Percentiles rank a stretch among this genome's conserved stretches.
Evolutionary conservation across 2,888 invertebrate genomes (phyloP).

Genomic region (Caenorhabditis afra): DNA sequence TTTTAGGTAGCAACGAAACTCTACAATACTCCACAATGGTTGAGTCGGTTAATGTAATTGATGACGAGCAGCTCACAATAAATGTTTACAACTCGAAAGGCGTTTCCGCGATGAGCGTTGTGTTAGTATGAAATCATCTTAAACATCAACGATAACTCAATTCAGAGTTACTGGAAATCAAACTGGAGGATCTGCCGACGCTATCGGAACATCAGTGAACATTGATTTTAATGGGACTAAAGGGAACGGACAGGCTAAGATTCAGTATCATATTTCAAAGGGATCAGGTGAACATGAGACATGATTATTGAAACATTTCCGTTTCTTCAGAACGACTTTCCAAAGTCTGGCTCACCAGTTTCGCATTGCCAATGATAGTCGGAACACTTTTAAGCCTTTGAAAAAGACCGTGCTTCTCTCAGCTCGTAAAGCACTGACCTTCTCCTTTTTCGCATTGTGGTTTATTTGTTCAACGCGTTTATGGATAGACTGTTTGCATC

Average conservation of each 20-base stretch:
- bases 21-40: constrained; percentile 46
- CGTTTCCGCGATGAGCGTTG: constrained; percentile 47
- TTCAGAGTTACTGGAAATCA: constrained; percentile 56
- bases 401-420: too few species aligned
- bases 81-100: constrained; percentile 41
- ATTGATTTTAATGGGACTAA: constrained; percentile 33
- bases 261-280: constrained; percentile 52
- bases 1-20: constrained; percentile 43
- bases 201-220: constrained; percentile 41
- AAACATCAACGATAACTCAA: background rate
- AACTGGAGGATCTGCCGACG: constrained; percentile 52
- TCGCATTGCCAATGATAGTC: too few species aligned
- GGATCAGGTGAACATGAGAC: constrained; percentile 22
- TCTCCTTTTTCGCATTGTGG: constrained; percentile 30
- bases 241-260: constrained; percentile 36
- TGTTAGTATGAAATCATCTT: constrained; percentile 23
- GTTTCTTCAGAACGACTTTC: too few species aligned
- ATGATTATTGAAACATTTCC: too few species aligned
- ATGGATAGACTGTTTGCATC: constrained; percentile 33
- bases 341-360: too few species aligned
- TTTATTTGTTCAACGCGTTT: constrained; percentile 41
- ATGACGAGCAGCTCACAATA: constrained; percentile 41
- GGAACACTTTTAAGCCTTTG: too few species aligned
- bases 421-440: too few species aligned
- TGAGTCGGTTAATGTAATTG: constrained; percentile 44